Evolutionary conservation across 2,797 vertebrate species (phyloP).

Genomic region (Sebastes umbrosus): DNA sequence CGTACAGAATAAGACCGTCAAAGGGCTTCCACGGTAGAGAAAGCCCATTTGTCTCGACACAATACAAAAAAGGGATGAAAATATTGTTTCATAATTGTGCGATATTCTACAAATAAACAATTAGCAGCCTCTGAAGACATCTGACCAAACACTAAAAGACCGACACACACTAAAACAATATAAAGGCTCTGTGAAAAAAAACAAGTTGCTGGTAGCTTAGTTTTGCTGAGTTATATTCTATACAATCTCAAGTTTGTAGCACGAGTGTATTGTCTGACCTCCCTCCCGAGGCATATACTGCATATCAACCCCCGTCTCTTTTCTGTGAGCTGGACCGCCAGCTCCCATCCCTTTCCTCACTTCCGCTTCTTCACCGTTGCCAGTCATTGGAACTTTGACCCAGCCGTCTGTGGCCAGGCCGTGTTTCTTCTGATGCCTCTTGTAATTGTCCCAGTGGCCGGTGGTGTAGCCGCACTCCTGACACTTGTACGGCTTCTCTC

Average conservation of each 20-base stretch:
- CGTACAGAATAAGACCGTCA: constrained; percentile 17
- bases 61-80: constrained; percentile 53
- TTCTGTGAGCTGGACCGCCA: constrained; percentile 52
- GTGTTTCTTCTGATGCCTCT: constrained; percentile 97
- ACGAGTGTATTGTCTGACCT: constrained; percentile 59
- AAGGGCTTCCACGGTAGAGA: background rate
- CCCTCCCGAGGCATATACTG: constrained; percentile 73
- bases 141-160: constrained; percentile 57
- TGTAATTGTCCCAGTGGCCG: constrained; percentile 99
- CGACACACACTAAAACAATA: constrained; percentile 50
- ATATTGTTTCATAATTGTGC: constrained; percentile 56
- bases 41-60: constrained; percentile 11
- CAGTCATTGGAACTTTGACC: constrained; percentile 82
- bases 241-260: constrained; percentile 76
- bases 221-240: constrained; percentile 68
- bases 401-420: constrained; percentile 88
- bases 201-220: constrained; percentile 78
- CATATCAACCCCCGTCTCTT: constrained; percentile 65
- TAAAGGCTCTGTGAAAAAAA: constrained; percentile 66
- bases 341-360: constrained; percentile 53
- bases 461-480: constrained; percentile 94
- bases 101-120: constrained; percentile 65
- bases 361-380: constrained; percentile 51
- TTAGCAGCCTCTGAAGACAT: constrained; percentile 80
- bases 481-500: constrained; percentile 96